Conservation (phyloP, 2,888 invertebrate species). For the Orchestes rusci region DNA sequence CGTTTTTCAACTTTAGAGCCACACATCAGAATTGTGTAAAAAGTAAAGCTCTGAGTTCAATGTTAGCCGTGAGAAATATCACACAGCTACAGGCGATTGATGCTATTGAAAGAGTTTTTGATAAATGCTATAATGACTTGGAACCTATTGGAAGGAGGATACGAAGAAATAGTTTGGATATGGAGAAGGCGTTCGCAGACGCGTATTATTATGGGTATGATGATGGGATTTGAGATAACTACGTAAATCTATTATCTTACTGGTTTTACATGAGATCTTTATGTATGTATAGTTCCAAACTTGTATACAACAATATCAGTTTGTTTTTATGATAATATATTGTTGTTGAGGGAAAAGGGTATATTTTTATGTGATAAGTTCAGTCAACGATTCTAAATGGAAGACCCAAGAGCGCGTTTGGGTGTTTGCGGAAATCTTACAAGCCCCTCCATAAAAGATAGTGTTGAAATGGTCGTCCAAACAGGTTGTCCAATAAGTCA, state of each 20-base stretch:
- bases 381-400: too few relatives aligned
- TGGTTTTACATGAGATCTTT: too few relatives aligned
- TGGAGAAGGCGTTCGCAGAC: conserved; percentile 68
- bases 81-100: conserved; percentile 61
- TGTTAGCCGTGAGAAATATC: conserved; percentile 74
- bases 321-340: too few relatives aligned
- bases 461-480: too few relatives aligned
- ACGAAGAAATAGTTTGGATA: conserved; percentile 64
- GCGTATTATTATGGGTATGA: conserved; percentile 74
- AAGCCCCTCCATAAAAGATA: too few relatives aligned
- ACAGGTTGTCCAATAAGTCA: too few relatives aligned
- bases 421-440: too few relatives aligned
- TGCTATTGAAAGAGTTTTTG: conserved; percentile 81
- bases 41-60: conserved; percentile 72
- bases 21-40: conserved; percentile 87
- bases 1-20: conserved; percentile 61
- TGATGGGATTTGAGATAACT: conserved; percentile 7
- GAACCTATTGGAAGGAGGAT: conserved; percentile 75
- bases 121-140: conserved; percentile 83
- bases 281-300: too few relatives aligned
- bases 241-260: neutral
- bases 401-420: too few relatives aligned
- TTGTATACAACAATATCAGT: too few relatives aligned
- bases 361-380: too few relatives aligned
- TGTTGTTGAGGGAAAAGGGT: too few relatives aligned